Base-by-base conservation (phyloP, 1,140 invertebrate species). In the Charaxes varanes region DNA sequence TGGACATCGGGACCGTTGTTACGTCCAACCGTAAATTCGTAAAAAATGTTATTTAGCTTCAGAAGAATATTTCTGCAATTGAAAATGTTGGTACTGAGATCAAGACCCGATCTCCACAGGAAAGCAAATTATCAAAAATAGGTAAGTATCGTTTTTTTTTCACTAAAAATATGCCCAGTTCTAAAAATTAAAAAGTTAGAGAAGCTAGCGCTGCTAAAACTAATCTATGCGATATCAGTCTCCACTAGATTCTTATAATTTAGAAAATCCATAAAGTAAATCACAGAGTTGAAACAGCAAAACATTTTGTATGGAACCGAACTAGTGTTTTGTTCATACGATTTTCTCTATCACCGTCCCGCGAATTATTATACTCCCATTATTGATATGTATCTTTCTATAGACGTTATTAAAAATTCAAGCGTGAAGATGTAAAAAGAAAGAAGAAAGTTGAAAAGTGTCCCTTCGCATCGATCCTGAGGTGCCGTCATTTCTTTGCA, bases 171-270 rank as follows among this genome's bases (percentile, higher is more conserved):
- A 74, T 71, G 58, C 57, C 60, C 70, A 81, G 65, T 77, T 72
- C 66, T 74, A 68, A 71, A 78, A 78, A 78, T 67, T 66, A 78
- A 72, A 70, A 68, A 69, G 57, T 65, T 60, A 76, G 67, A 77
- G 72, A 83, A 79, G 77, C 79, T 83, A 83, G 79, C 79, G 76
- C 64, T 64, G 79, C 76, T 81, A 83, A 80, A 81, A 81, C 77
- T 81, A 81, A 79, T 77, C 77, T 83, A 83, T 67, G 74, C 72
- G 67, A 69, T 83, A 83, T 83, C 79, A 83, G 79, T 83, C 79
- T 83, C 79, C 74, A 80, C 76, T 81, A 81, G 66, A 76, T 73
- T 56, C 79, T 81, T 83, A 82, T 51, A 83, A 83, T 83, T 83
- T 83, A 83, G 76, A 83, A 72, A 76, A 77, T 80, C 64, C 68